Conservation (phyloP, 2,113 vertebrate genomes). For the Myiozetetes cayanensis region DNA sequence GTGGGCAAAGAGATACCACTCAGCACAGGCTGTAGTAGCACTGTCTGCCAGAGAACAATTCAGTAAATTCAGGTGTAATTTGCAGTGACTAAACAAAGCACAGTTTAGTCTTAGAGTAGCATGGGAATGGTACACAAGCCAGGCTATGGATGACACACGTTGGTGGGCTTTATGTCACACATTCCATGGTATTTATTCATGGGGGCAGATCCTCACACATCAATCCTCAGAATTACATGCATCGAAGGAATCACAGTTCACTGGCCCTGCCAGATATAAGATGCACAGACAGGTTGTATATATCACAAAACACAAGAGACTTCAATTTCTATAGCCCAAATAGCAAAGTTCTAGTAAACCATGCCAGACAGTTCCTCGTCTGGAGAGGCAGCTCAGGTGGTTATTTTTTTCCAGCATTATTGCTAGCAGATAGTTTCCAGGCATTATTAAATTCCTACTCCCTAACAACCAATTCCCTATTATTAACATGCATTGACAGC, state of each 20-base stretch:
- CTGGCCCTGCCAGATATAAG: background rate
- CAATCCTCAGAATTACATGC: background rate
- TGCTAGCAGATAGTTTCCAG: conserved; percentile 10
- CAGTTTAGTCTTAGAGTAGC: background rate
- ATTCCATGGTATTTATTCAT: background rate
- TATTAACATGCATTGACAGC: conserved; percentile 41
- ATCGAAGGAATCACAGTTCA: background rate
- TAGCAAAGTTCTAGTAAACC: background rate
- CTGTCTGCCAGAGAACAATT: background rate
- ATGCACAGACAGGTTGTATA: background rate
- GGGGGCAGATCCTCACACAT: background rate
- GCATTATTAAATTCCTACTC: conserved; percentile 40
- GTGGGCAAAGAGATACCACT: background rate
- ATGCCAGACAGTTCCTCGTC: background rate
- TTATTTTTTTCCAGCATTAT: conserved; percentile 15
- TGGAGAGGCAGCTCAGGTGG: conserved; percentile 11
- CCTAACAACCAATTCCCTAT: conserved; percentile 36
- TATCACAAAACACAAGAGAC: background rate
- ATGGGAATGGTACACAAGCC: rapidly evolving
- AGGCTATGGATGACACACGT: rapidly evolving
- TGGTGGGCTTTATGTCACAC: background rate
- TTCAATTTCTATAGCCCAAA: background rate
- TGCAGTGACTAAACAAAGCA: background rate
- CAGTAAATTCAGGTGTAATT: background rate
- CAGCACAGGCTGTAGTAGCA: background rate